Evolutionary conservation across 1,140 invertebrate genomes (phyloP).

Genomic region (Orius laevigatus): DNA sequence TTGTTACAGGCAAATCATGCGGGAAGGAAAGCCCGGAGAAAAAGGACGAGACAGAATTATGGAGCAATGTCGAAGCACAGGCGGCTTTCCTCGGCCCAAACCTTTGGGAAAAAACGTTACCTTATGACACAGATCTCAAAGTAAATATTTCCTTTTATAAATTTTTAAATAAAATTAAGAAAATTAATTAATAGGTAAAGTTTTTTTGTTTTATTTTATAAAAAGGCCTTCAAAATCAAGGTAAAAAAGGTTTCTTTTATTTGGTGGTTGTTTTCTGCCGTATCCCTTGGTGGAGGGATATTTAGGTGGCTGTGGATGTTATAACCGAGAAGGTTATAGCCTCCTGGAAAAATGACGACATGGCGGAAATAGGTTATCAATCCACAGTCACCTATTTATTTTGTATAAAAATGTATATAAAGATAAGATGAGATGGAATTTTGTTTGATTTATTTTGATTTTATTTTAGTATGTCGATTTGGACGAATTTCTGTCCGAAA

Average conservation of each 20-base stretch:
- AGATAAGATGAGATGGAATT: too few relatives aligned
- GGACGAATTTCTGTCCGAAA: constrained; percentile 89
- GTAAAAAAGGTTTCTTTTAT: constrained; percentile 7
- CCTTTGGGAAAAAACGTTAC: constrained; percentile 81
- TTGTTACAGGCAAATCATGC: constrained; percentile 23
- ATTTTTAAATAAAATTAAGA: not conserved
- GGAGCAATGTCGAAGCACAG: constrained; percentile 70
- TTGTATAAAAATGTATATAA: too few relatives aligned
- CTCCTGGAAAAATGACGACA: too few relatives aligned
- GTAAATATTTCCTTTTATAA: constrained; percentile 37
- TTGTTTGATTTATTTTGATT: too few relatives aligned
- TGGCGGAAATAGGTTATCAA: too few relatives aligned
- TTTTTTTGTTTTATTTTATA: too few relatives aligned
- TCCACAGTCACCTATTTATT: too few relatives aligned
- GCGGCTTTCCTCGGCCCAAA: constrained; percentile 86
- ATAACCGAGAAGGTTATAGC: too few relatives aligned
- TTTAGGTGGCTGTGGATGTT: too few relatives aligned
- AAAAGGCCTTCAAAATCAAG: too few relatives aligned
- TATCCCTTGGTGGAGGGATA: too few relatives aligned
- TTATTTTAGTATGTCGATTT: constrained; percentile 79
- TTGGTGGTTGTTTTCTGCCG: too few relatives aligned
- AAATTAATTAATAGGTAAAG: not conserved
- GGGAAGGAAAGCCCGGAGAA: constrained; percentile 37
- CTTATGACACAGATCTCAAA: constrained; percentile 85
- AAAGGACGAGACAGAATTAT: constrained; percentile 63